phyloP scores from a whole-genome alignment of 2,888 invertebrate species.

The Drosophila birchii region DNA sequence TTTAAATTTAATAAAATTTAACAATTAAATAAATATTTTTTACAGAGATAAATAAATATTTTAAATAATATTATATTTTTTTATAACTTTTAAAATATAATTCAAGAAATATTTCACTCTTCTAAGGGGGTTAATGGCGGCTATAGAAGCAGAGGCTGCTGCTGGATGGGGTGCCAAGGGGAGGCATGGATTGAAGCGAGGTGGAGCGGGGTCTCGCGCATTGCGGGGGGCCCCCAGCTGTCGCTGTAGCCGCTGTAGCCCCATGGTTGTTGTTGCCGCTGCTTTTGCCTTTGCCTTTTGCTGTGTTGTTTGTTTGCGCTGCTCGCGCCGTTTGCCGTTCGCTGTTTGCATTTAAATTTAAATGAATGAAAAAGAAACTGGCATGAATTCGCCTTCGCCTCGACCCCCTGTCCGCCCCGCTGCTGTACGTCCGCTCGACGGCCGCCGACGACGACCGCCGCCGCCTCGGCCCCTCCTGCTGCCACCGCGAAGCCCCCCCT shows the following conservation, averaged over 20 bases:
- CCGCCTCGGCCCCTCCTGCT: background rate
- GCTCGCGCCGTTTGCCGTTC: slow-evolving; percentile 39
- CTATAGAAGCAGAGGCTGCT: slow-evolving; percentile 17
- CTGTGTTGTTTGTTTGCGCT: slow-evolving; percentile 38
- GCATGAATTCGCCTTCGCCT: slow-evolving; percentile 80
- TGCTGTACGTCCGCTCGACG: background rate
- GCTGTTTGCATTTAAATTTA: slow-evolving; percentile 79
- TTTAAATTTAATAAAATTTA: background rate
- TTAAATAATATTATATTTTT: background rate
- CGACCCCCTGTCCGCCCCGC: slow-evolving; percentile 29
- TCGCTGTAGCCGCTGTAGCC: slow-evolving; percentile 19
- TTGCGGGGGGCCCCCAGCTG: slow-evolving; percentile 42
- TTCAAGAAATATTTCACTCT: background rate
- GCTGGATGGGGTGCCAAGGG: background rate
- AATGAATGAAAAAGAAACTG: slow-evolving; percentile 81
- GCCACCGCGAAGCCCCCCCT: slow-evolving; percentile 11
- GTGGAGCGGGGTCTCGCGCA: slow-evolving; percentile 15
- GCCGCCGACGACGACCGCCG: slow-evolving; percentile 9
- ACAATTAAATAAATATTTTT: background rate
- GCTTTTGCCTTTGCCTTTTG: slow-evolving; percentile 32
- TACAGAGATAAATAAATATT: background rate
- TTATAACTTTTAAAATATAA: background rate
- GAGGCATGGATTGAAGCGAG: background rate
- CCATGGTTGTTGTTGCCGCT: slow-evolving; percentile 30
- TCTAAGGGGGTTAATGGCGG: slow-evolving; percentile 26